phyloP scores from a whole-genome alignment of 2,888 invertebrate genomes.

The Drosophila eohydei region DNA sequence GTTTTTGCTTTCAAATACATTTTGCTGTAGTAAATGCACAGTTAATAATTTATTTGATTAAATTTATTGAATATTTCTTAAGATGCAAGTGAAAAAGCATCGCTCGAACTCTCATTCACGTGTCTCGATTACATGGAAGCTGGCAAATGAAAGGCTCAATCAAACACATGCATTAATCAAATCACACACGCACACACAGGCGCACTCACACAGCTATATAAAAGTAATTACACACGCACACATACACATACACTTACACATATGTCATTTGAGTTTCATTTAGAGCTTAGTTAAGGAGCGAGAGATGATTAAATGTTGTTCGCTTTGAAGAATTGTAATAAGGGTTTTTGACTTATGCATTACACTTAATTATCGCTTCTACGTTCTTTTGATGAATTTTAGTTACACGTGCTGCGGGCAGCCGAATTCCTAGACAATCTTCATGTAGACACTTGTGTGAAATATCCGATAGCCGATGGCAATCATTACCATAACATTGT shows the following conservation, averaged over 20 bases:
- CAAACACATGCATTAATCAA: slow-evolving; percentile 24
- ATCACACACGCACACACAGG: slow-evolving; percentile 4
- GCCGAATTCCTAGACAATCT: slow-evolving; percentile 71
- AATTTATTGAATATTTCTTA: neutral
- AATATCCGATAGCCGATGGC: slow-evolving; percentile 83
- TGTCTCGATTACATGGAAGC: slow-evolving; percentile 22
- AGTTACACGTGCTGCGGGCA: slow-evolving; percentile 49
- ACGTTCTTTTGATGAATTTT: slow-evolving; percentile 40
- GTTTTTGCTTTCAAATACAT: slow-evolving; percentile 32
- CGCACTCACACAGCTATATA: slow-evolving; percentile 27
- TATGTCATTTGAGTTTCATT: neutral
- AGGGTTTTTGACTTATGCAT: slow-evolving; percentile 27
- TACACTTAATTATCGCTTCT: slow-evolving; percentile 32
- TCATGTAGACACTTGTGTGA: slow-evolving; percentile 77
- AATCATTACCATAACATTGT: slow-evolving; percentile 78
- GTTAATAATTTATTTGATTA: slow-evolving; percentile 41
- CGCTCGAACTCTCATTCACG: slow-evolving; percentile 15
- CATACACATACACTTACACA: slow-evolving; percentile 7
- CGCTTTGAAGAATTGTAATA: slow-evolving; percentile 17
- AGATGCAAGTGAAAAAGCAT: slow-evolving; percentile 25
- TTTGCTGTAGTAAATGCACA: slow-evolving; percentile 55
- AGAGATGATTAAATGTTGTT: slow-evolving; percentile 30
- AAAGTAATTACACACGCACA: slow-evolving; percentile 38
- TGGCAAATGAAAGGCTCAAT: slow-evolving; percentile 42
- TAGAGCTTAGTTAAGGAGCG: slow-evolving; percentile 25